Conservation (phyloP, 2,797 vertebrate species). For the Falco peregrinus region DNA sequence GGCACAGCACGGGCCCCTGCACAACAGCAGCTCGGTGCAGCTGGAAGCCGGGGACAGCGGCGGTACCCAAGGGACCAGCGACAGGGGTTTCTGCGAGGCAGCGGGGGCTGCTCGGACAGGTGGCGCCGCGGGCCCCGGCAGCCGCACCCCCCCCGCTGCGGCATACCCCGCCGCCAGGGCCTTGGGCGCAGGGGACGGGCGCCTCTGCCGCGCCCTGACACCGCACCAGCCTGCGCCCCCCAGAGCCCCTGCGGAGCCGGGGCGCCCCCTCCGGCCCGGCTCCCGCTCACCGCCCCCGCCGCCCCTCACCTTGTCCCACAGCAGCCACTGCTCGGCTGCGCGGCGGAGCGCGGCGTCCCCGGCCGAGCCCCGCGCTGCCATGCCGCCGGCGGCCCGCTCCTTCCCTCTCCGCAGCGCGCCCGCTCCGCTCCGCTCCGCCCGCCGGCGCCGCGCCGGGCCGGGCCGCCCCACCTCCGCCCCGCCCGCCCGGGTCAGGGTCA, state of each 20-base stretch:
- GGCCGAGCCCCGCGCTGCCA: constrained; percentile 64
- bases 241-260: background rate
- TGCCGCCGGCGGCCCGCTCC: background rate
- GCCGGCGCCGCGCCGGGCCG: background rate
- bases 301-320: constrained; percentile 85
- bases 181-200: background rate
- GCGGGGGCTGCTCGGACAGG: background rate
- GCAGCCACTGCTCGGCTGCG: constrained; percentile 82
- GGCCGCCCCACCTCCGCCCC: background rate
- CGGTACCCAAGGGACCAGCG: fast-evolving
- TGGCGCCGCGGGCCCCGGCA: too few relatives aligned
- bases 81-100: fast-evolving
- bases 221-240: background rate
- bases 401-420: background rate
- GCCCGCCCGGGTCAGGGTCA: background rate
- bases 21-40: fast-evolving
- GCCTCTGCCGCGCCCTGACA: background rate
- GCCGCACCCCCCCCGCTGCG: too few relatives aligned
- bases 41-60: too few relatives aligned
- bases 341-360: constrained; percentile 66
- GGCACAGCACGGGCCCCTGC: background rate
- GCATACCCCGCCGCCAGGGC: background rate
- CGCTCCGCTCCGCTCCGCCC: background rate
- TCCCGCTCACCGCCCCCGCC: background rate
- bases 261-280: background rate